Base-by-base conservation (phyloP, 2,113 vertebrate species). In the Oophaga pumilio region DNA sequence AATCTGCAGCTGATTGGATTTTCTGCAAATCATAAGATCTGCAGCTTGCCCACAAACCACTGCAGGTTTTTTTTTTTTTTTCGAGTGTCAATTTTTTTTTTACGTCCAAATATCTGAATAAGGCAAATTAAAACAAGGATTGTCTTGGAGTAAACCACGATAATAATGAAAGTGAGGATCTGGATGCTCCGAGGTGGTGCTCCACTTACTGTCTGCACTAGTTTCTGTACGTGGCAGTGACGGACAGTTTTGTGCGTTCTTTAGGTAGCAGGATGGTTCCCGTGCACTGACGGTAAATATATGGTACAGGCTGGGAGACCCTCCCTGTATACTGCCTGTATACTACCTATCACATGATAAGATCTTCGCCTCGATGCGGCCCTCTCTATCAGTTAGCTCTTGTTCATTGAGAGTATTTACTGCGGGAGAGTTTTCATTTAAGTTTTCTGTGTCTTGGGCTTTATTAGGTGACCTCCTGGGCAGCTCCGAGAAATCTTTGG, bases 401-500 rank as follows among this genome's bases (percentile, higher is more conserved):
- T 28, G 9, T 15, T 43, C 17, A 22, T 22, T 50, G 71, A 10
- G 71, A 74, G 50, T 74, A 74, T 74, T 74, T 74, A 74, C 71
- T 49, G 71, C 33, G 18, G 71, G 33, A 74, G 43, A 74, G 71
- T 74, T 50, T 49, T 74, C 49, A 74, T 50, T 43, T 74, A 74
- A 74, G 71, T 74, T 74, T 74, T 74, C 8, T 74, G 50, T 50
- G 71, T 74, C 14, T 18, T 49, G 11, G 71, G 50, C 50, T 50
- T 74, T 49, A 50, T 74, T 74, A 74, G 33, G 71, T 74, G 71
- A 74, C 71, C 71, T 74, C 71, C 71, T 74, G 71, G 15, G 71
- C 71, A 50, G 71, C 71, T 74, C 71, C 33, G 20, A 49, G 71
- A 74, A 74, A 74, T 50, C 22, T 74, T 43, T 74, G 33, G 43